Base-by-base conservation (phyloP, 1,140 invertebrate species). In the Magallana angulata region DNA sequence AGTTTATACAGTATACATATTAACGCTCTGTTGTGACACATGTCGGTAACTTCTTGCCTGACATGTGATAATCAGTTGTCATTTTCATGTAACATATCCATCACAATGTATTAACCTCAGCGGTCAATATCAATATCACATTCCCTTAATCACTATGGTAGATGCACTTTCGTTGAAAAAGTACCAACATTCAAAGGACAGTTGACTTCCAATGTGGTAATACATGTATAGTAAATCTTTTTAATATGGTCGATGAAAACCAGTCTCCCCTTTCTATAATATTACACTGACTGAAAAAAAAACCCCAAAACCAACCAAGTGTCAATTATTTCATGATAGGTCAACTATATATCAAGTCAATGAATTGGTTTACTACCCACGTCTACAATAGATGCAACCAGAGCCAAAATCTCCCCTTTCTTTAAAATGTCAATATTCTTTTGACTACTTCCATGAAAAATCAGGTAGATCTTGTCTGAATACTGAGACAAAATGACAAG, bases 401-500 rank as follows among this genome's bases (percentile, higher is more conserved):
- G 24, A 76, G 24, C 36, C 24, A 30, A 30, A 30, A 30, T 76
- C 68, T 76, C 24, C 68, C 24, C 68, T 1, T 11, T 30, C 24
- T 76, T 12, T 12, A 76, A 18, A 76, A 76, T 9, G 24, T 30
- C 68, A 18, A 36, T 76, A 48, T 76, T 30, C 24, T 71, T 24
- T 71, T 71, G 30, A 24, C 64, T 71, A 24, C 64, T 24, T 76
- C 24, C 12, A 30, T 24, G 36, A 36, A 76, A 76, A 76, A 36
- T 24, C 68, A 30, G 68, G 68, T 48, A 76, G 68, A 76, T 76
- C 68, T 76, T 30, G 36, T 30, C 68, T 76, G 68, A 48, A 76
- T 76, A 76, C 18, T 5, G 24, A 76, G 68, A 76, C 68, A 30
- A 76, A 76, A 76, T 76, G 24, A 76, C 68, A 76, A 76, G 68